These are phyloP conservation scores for Bombus superbus DNA, from an alignment of 1,140 invertebrate species.

Conservation along the genomic window DNA sequence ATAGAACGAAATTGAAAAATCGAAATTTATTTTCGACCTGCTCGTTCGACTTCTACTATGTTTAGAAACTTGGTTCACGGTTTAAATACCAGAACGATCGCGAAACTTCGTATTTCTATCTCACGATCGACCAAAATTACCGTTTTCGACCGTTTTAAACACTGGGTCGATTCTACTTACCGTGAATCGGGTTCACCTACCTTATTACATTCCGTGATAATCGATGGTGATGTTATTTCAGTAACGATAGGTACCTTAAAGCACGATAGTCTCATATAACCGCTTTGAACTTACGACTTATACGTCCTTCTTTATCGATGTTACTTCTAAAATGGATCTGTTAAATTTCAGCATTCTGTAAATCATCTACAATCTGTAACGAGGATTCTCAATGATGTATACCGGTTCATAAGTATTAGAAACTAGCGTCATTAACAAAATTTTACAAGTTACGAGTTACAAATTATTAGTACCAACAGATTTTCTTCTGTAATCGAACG, in stretches of 20 bases:
- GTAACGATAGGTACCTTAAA: slow-evolving; percentile 43
- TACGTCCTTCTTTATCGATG: not conserved
- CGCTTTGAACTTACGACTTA: slow-evolving; percentile 31
- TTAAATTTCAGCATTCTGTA: not conserved
- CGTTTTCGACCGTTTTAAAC: slow-evolving; percentile 57
- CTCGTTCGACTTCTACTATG: not conserved
- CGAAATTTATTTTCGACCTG: slow-evolving; percentile 13
- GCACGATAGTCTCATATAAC: slow-evolving; percentile 30
- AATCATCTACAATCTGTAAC: not conserved
- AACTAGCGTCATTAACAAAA: not conserved
- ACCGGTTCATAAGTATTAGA: too few species aligned
- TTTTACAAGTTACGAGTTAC: not conserved
- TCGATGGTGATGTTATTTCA: slow-evolving; percentile 64
- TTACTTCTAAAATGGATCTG: not conserved
- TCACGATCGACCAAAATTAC: slow-evolving; percentile 38
- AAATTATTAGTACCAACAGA: not conserved
- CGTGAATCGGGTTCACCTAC: slow-evolving; percentile 62
- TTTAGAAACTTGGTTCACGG: slow-evolving; percentile 20
- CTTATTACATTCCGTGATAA: slow-evolving; percentile 57
- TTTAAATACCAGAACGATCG: slow-evolving; percentile 57
- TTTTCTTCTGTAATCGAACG: not conserved
- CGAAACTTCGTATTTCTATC: slow-evolving; percentile 43
- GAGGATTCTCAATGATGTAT: not conserved
- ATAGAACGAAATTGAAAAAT: not conserved
- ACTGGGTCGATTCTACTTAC: slow-evolving; percentile 62